Base-by-base conservation (phyloP, 2,888 invertebrate species). In the Chaetogeoica ovagalla region DNA sequence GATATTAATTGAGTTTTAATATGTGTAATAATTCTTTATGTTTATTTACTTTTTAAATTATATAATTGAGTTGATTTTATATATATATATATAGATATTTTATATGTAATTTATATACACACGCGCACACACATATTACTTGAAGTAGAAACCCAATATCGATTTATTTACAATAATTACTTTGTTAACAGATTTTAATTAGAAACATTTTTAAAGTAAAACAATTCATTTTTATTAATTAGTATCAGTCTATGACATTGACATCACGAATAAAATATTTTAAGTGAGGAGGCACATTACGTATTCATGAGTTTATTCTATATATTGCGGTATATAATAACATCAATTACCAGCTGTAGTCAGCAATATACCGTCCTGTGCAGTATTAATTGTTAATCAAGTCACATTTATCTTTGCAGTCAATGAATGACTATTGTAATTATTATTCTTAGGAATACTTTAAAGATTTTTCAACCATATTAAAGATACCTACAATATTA, bases 351-450 rank as follows among this genome's bases (percentile, higher is more conserved):
- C 39, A 68, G 68, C 48, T 48, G 57, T 75, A 76, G 43, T 66
- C 48, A 68, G 59, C 23, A 62, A 52, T 62, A 52, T 17, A 69
- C 48, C 30, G 62, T 77, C 37, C 62, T 70, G 21, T 70, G n/a
- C 60, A 77, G 39, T 62, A 77, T 77, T 77, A 77, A 77, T 77
- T 77, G 62, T 62, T 77, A 77, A 77, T 77, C 69, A 77, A 77
- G 52, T 77, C 77, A 77, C 69, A 77, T 77, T 77, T 77, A 52
- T 70, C 48, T 68, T 15, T 68, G 37, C 52, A 19, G 37, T 3
- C 48, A 60, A 62, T 69, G 43, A 4, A 30, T 37, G 37, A 76
- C 48, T 60, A 59, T 76, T 68, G 60, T 69, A 60, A 77, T 77
- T 77, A 77, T 70, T 69, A 77, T 77, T 77, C 77, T 60, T 69